Evolutionary conservation across 1,140 invertebrate genomes (phyloP).

Genomic region (Microplitis demolitor): DNA sequence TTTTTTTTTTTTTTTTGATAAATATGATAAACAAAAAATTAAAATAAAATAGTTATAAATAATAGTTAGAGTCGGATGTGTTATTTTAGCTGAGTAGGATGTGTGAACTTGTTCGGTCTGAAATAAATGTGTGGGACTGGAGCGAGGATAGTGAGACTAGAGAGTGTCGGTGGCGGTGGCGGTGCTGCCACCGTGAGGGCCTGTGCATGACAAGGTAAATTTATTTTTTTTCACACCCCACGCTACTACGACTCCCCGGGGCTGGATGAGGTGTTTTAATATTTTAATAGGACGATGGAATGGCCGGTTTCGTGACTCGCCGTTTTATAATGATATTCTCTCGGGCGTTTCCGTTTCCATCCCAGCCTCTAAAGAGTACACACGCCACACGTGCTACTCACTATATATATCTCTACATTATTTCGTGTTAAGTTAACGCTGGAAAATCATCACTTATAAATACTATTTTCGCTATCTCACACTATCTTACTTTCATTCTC

Average conservation of each 20-base stretch:
- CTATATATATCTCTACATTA: slow-evolving; percentile 4
- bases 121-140: slow-evolving; percentile 2
- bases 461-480: slow-evolving; percentile 42
- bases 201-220: slow-evolving; percentile 62
- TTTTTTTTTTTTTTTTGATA: no score
- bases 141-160: slow-evolving; percentile 44
- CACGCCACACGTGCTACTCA: not conserved
- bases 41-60: not conserved
- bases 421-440: not conserved
- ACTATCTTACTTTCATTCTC: slow-evolving; percentile 18
- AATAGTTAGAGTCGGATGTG: not conserved
- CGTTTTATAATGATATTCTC: slow-evolving; percentile 62
- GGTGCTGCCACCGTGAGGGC: slow-evolving; percentile 34
- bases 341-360: slow-evolving; percentile 31
- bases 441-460: slow-evolving; percentile 49
- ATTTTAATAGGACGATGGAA: slow-evolving; percentile 61
- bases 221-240: slow-evolving; percentile 59
- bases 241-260: slow-evolving; percentile 40
- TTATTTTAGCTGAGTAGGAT: not conserved
- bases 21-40: not conserved
- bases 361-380: not conserved
- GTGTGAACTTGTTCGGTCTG: slow-evolving; percentile 12
- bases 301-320: slow-evolving; percentile 59
- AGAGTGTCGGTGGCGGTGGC: slow-evolving; percentile 31
- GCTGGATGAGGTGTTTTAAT: slow-evolving; percentile 61